Evolutionary conservation across 1,140 invertebrate species (phyloP).

Genomic region (Gyrodactylus bullatarudis): DNA sequence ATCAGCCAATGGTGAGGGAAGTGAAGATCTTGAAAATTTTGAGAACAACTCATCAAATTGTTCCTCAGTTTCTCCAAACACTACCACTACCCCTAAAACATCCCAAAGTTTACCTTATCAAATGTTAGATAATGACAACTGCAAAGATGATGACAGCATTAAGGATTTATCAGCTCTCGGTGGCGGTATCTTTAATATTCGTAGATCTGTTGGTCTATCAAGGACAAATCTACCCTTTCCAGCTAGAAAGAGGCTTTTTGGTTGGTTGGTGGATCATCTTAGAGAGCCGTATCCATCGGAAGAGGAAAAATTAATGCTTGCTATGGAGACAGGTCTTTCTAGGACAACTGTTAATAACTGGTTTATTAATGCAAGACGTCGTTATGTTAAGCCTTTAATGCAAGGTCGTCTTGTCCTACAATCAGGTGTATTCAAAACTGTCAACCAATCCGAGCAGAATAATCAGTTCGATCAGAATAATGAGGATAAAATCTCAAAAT

Average conservation of each 20-base stretch:
- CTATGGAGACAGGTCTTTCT: slow-evolving; percentile 37
- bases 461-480: background rate
- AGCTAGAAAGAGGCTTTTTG: slow-evolving; percentile 2
- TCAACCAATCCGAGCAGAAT: background rate
- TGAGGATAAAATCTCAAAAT: background rate
- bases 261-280: slow-evolving; percentile 1
- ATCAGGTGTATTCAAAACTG: background rate
- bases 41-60: background rate
- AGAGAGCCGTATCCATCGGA: slow-evolving; percentile 39
- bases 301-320: slow-evolving; percentile 45
- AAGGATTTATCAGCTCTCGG: background rate
- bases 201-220: background rate
- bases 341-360: slow-evolving; percentile 21
- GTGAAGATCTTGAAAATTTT: background rate
- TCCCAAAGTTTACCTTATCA: background rate
- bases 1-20: no score
- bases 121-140: background rate
- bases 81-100: background rate
- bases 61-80: background rate
- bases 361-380: slow-evolving; percentile 50
- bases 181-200: background rate
- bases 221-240: slow-evolving; percentile 1
- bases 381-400: slow-evolving; percentile 14
- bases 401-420: background rate
- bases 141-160: background rate